These are phyloP conservation scores for Drosophila cognata DNA, from an alignment of 2,888 invertebrate genomes.

Conservation along the genomic window DNA sequence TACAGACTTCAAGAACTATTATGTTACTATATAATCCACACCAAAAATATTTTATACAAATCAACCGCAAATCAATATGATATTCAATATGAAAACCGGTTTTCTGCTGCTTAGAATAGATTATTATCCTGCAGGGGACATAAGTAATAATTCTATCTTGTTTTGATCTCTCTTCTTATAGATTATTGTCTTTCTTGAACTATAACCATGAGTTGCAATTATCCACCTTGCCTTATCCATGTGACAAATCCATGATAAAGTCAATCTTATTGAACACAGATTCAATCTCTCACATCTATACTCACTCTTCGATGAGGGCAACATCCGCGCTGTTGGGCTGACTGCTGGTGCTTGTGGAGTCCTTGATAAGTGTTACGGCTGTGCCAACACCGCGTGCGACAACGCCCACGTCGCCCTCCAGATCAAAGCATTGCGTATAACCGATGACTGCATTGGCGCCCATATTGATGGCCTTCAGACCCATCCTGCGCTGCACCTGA, in stretches of 20 bases:
- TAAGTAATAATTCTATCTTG: background rate
- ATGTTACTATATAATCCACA: background rate
- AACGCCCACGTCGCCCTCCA: constrained; percentile 98
- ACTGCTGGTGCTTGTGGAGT: constrained; percentile 84
- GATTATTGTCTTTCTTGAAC: background rate
- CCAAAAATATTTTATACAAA: background rate
- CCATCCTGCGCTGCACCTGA: constrained; percentile 96
- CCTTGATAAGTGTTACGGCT: constrained; percentile 90
- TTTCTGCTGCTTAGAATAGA: background rate
- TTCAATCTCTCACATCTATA: constrained; percentile 59
- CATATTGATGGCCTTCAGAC: constrained; percentile 95
- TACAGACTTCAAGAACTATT: background rate
- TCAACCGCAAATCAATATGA: background rate
- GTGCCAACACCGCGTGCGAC: constrained; percentile 98
- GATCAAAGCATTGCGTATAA: constrained; percentile 96
- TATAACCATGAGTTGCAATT: background rate
- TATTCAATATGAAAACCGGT: background rate
- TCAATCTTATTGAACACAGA: background rate
- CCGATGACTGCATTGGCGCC: constrained; percentile 98
- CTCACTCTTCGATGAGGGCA: constrained; percentile 88
- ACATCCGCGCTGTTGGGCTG: constrained; percentile 84
- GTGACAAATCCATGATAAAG: constrained; percentile 27
- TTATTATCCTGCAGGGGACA: background rate
- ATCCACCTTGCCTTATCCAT: background rate
- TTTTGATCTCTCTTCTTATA: background rate